These are phyloP conservation scores for Dasypus novemcinctus DNA, from an alignment of 2,113 vertebrate genomes.

Conservation along the genomic window DNA sequence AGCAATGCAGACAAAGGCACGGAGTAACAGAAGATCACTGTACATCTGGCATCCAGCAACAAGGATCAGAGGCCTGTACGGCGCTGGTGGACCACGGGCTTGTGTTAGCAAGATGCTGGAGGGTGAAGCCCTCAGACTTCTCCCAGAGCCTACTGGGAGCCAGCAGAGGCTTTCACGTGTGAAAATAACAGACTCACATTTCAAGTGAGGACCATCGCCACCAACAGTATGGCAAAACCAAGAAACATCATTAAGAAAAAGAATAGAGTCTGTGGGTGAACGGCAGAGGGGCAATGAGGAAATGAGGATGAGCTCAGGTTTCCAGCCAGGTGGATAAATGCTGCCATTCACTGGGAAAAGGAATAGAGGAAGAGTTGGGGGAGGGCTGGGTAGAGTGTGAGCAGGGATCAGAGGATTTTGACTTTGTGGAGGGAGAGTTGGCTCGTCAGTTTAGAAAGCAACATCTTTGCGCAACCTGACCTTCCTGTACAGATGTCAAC, in stretches of 20 bases:
- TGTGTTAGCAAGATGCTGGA: not conserved
- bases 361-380: accelerated
- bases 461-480: not conserved
- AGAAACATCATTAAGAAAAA: not conserved
- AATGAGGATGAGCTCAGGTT: not conserved
- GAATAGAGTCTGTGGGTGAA: not conserved
- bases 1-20: not conserved
- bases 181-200: not conserved
- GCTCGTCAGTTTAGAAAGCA: not conserved
- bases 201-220: not conserved
- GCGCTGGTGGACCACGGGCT: accelerated
- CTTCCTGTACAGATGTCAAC: not conserved
- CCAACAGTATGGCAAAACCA: not conserved
- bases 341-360: not conserved
- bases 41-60: accelerated
- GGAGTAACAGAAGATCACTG: not conserved
- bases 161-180: not conserved
- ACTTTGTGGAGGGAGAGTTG: not conserved
- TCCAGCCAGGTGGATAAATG: not conserved
- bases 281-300: not conserved
- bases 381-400: accelerated
- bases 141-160: not conserved
- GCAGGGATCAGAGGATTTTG: not conserved
- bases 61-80: not conserved
- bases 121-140: not conserved